These are phyloP conservation scores for Seira musarum DNA, from an alignment of 2,888 invertebrate species.

Conservation along the genomic window DNA sequence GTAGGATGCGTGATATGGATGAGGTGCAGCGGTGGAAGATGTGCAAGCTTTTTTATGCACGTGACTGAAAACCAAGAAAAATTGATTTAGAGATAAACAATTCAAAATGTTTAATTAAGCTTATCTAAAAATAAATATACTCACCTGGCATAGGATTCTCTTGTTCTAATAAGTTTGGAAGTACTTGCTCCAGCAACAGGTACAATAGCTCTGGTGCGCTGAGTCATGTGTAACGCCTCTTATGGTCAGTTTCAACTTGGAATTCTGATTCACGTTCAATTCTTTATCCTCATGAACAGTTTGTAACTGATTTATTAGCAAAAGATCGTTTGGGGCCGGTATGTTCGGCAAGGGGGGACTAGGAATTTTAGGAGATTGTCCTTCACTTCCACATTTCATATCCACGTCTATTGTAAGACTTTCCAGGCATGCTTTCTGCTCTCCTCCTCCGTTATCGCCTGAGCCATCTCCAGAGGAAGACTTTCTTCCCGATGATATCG, in stretches of 20 bases:
- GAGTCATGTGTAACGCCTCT: constrained; percentile 46
- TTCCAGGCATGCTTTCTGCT: background rate
- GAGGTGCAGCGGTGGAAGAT: constrained; percentile 63
- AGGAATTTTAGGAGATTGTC: constrained; percentile 56
- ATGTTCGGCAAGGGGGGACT: constrained; percentile 46
- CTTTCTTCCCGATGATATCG: constrained; percentile 28
- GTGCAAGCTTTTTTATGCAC: constrained; percentile 41
- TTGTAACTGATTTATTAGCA: constrained; percentile 60
- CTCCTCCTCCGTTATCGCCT: background rate
- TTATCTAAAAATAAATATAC: background rate
- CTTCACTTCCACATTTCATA: constrained; percentile 40
- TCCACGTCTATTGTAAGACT: constrained; percentile 31
- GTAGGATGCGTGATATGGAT: constrained; percentile 81
- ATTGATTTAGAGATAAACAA: constrained; percentile 8
- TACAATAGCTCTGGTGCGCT: constrained; percentile 37
- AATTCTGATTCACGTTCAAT: constrained; percentile 48
- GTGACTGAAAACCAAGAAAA: constrained; percentile 29
- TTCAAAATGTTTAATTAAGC: background rate
- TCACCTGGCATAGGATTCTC: constrained; percentile 40
- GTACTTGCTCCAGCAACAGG: constrained; percentile 26
- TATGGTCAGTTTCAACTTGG: constrained; percentile 45
- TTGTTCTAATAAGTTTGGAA: constrained; percentile 26
- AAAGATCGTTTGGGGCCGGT: constrained; percentile 43
- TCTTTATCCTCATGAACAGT: constrained; percentile 65
- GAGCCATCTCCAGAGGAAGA: constrained; percentile 41